Base-by-base conservation (phyloP, 1,140 invertebrate genomes). In the Drosophila cardini region DNA sequence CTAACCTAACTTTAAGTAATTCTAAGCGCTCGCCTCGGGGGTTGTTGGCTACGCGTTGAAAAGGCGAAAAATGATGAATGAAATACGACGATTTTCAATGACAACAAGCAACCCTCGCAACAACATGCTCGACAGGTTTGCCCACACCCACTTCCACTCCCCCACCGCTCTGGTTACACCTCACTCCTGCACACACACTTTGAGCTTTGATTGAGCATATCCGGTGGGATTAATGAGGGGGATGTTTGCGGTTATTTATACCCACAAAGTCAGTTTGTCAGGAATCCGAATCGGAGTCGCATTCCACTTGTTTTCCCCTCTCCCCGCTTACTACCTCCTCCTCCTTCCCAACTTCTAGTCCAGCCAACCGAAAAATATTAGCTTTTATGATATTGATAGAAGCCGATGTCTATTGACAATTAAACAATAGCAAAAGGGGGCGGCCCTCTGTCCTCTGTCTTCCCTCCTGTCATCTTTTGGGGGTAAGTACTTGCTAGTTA, bases 151-250 rank as follows among this genome's bases (percentile, higher is more conserved):
- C n/a, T n/a, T n/a, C 21, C 21, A 26, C 21, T 26, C 21, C 30
- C 55, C 58, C 26, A 38, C 58, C 45, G 3, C 21, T 26, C 58
- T 69, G 34, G 57, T 52, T 52, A 72, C 61, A 58, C 60, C 63
- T 63, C 63, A 36, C 50, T 38, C 75, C 52, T 45, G 48, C 65
- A 82, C 73, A 73, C 84, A 83, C 80, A 84, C 77, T 81, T 90
- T 81, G 72, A 84, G 86, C 90, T 91, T 90, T 91, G 90, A 91
- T 91, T 91, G 90, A 91, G 90, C 82, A 90, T 91, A 91, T 91
- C 90, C 90, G 90, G 70, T 82, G 90, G 90, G 90, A 91, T 91
- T 91, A 91, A 84, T 83, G 75, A 26, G 76, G 77, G 72, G 83
- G 80, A 69, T 81, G 74, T 76, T 69, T 78, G 78, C 67, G 75